phyloP scores from a whole-genome alignment of 2,888 invertebrate species.

The Smittia aterrima region DNA sequence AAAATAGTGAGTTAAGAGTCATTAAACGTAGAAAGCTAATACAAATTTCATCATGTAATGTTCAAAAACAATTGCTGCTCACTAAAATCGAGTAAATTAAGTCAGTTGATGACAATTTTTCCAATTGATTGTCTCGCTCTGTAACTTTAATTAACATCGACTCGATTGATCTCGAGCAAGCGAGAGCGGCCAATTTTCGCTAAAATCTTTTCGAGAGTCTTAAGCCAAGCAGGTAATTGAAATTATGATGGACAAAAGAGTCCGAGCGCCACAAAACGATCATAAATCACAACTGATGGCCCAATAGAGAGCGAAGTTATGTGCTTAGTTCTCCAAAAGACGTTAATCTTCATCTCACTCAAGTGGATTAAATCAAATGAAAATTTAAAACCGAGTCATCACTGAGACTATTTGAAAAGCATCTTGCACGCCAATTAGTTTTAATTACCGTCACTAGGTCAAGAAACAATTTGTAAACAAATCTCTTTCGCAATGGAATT shows the following conservation, averaged over 20 bases:
- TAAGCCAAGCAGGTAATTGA: not conserved
- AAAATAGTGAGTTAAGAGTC: not conserved
- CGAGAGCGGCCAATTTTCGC: not conserved
- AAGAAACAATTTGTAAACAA: not conserved
- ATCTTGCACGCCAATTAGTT: not conserved
- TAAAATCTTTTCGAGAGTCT: not conserved
- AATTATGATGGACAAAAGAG: not conserved
- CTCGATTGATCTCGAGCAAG: not conserved
- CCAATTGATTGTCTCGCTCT: not conserved
- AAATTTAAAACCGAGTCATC: not conserved
- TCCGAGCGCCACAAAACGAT: not conserved
- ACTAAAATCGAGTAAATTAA: not conserved
- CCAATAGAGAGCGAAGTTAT: not conserved
- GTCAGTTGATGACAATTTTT: not conserved
- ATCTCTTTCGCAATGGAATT: not conserved
- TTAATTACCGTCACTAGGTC: not conserved
- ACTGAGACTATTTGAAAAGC: no score
- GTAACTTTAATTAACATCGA: not conserved
- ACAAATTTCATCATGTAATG: conserved; percentile 11
- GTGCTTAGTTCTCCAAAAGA: not conserved
- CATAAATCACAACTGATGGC: conserved; percentile 18
- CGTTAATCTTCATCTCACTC: not conserved
- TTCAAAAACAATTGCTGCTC: not conserved
- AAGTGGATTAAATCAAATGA: conserved; percentile 17
- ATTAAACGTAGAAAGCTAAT: not conserved